These are phyloP conservation scores for Nothocercus nigrocapillus DNA, from an alignment of 2,113 vertebrate species.

Conservation along the genomic window DNA sequence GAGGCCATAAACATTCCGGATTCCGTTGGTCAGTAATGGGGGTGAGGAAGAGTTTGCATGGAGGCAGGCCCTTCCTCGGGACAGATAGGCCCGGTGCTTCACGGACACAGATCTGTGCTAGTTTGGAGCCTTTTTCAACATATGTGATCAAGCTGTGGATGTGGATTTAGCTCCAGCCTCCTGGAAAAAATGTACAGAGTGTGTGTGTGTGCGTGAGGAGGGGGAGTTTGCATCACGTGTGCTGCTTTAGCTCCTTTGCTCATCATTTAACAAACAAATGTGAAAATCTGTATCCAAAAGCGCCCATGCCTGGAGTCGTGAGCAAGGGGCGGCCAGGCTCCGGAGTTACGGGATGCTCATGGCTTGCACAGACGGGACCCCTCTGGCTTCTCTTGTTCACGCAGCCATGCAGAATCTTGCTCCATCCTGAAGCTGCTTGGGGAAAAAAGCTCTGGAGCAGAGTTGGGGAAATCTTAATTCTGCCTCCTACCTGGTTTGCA, in stretches of 20 bases:
- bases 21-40: not conserved
- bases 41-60: not conserved
- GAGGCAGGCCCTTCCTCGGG: not conserved
- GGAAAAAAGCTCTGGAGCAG: not conserved
- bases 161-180: not conserved
- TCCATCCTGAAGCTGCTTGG: not conserved
- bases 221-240: not conserved
- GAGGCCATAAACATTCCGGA: not conserved
- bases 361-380: not conserved
- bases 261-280: not conserved
- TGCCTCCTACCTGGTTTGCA: not conserved
- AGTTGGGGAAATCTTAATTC: not conserved
- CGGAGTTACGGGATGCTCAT: not conserved
- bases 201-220: not conserved
- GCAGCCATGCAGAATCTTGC: not conserved
- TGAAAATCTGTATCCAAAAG: not conserved
- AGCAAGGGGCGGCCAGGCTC: not conserved
- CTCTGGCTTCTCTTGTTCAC: not conserved
- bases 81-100: not conserved
- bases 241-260: not conserved
- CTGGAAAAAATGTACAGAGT: not conserved
- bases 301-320: fast-evolving
- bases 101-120: not conserved
- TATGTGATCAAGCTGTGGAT: slow-evolving; percentile 48
- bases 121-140: slow-evolving; percentile 14